Conservation (phyloP, 30 jellyfish, hydroid and myxozoan species). For the Turritopsis dohrnii region DNA sequence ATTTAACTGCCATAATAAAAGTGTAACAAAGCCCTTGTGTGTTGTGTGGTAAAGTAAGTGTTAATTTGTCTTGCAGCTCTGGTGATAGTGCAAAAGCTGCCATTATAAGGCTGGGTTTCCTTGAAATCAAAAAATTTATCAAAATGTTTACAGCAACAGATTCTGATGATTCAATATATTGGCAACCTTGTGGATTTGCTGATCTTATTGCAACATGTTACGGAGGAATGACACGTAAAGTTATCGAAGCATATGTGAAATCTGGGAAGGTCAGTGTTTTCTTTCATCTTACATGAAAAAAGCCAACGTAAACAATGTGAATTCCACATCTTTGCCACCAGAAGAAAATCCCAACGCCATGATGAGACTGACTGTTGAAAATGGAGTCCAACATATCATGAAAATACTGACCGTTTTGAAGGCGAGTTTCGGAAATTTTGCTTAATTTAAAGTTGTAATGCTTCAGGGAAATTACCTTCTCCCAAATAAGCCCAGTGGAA, state of each 20-base stretch:
- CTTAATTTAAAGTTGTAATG: no score
- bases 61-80: constrained; percentile 33
- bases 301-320: constrained; percentile 14
- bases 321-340: constrained; percentile 8
- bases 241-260: constrained; percentile 61
- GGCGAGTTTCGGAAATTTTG: neutral
- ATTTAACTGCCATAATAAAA: no score
- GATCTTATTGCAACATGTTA: constrained; percentile 84
- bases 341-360: constrained; percentile 9
- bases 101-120: constrained; percentile 64
- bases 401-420: constrained; percentile 1
- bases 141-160: constrained; percentile 38
- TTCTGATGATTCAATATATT: constrained; percentile 30
- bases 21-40: neutral
- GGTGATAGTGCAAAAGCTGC: constrained; percentile 94
- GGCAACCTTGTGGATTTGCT: constrained; percentile 88
- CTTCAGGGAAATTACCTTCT: no score
- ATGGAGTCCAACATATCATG: constrained; percentile 21
- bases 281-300: no score
- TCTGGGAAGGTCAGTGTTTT: constrained; percentile 61
- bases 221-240: constrained; percentile 78
- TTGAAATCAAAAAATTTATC: constrained; percentile 60
- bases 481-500: no score
- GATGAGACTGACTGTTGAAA: constrained; percentile 10
- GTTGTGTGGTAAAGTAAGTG: neutral